Evolutionary conservation across 2,797 vertebrate species (phyloP).

Genomic region (Chromobotia macracanthus): DNA sequence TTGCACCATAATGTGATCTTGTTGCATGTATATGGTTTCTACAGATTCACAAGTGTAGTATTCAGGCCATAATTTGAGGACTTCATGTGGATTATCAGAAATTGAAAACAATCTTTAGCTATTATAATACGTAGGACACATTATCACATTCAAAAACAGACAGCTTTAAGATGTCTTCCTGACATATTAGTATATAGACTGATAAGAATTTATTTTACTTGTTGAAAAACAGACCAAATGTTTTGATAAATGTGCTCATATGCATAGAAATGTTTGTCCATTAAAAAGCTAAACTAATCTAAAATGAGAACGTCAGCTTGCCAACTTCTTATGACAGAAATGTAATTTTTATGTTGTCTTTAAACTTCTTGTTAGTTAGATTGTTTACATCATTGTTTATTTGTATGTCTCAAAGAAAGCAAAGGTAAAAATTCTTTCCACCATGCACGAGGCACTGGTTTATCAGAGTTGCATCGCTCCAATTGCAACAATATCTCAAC

Average conservation of each 20-base stretch:
- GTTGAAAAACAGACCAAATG: not conserved
- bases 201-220: not conserved
- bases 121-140: too few species aligned
- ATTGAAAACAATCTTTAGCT: not conserved
- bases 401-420: not conserved
- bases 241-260: too few species aligned
- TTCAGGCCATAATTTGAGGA: not conserved
- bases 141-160: too few species aligned
- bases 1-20: not conserved
- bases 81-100: too few species aligned
- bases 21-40: not conserved
- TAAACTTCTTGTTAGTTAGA: not conserved
- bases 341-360: not conserved
- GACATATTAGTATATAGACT: too few species aligned
- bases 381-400: not conserved
- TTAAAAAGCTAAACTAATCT: too few species aligned
- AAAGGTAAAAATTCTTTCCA: not conserved
- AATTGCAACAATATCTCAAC: conserved; percentile 7
- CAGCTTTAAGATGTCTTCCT: too few species aligned
- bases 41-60: too few species aligned
- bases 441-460: not conserved
- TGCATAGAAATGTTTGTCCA: too few species aligned
- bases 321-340: too few species aligned
- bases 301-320: too few species aligned
- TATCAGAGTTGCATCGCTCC: not conserved